phyloP scores from a whole-genome alignment of 2,888 invertebrate genomes.

The Thera britannica region DNA sequence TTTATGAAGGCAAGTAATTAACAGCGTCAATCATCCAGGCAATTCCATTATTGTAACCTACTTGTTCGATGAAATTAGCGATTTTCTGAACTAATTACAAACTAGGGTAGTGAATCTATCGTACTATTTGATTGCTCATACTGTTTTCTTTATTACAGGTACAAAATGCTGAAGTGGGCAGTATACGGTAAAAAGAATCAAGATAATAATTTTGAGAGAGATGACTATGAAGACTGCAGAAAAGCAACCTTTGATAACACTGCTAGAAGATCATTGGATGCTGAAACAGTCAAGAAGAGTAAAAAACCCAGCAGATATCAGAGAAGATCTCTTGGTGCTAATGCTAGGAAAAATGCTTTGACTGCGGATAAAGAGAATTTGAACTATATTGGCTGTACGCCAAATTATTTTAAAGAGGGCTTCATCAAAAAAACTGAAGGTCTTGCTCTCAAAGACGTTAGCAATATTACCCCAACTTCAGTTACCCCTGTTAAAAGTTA shows the following conservation, averaged over 20 bases:
- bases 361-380: conserved; percentile 77
- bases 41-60: conserved; percentile 8
- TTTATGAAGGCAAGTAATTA: conserved; percentile 8
- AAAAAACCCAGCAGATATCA: conserved; percentile 79
- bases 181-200: conserved; percentile 80
- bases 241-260: conserved; percentile 57
- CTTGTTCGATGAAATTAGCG: background rate
- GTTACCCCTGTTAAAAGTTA: conserved; percentile 67
- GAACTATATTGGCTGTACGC: conserved; percentile 83
- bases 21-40: conserved; percentile 4
- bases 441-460: conserved; percentile 83
- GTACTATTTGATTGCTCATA: background rate
- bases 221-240: conserved; percentile 51
- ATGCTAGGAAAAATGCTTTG: conserved; percentile 66
- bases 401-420: conserved; percentile 85
- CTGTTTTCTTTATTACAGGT: conserved; percentile 61
- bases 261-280: conserved; percentile 70
- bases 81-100: background rate
- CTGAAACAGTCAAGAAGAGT: conserved; percentile 72
- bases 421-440: conserved; percentile 82
- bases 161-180: conserved; percentile 87
- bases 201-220: conserved; percentile 58
- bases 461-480: conserved; percentile 85
- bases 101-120: background rate
- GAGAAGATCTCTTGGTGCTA: conserved; percentile 71